These are phyloP conservation scores for Lomographa bimaculata DNA, from an alignment of 2,888 invertebrate genomes.

Conservation along the genomic window DNA sequence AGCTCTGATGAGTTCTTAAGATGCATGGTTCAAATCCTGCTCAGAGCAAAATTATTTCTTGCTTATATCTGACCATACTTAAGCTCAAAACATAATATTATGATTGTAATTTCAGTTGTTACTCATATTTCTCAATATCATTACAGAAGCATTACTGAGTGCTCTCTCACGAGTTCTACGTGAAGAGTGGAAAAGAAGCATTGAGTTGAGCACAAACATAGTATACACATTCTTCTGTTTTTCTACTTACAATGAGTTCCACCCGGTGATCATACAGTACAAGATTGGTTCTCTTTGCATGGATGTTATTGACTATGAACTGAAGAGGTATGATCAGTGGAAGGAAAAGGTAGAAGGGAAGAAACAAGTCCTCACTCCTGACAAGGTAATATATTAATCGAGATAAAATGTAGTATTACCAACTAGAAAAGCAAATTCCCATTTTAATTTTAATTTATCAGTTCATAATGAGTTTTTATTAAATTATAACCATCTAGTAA, in stretches of 20 bases:
- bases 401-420: no score
- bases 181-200: conserved; percentile 98
- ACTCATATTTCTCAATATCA: no score
- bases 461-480: no score
- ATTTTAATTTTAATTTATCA: no score
- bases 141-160: conserved; percentile 94
- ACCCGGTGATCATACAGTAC: conserved; percentile 96
- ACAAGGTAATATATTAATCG: conserved; percentile 67
- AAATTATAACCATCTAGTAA: no score
- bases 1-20: no score
- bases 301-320: conserved; percentile 97
- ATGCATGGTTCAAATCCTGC: no score
- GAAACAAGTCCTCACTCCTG: conserved; percentile 69
- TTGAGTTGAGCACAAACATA: conserved; percentile 98
- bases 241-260: conserved; percentile 97
- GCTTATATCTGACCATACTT: no score
- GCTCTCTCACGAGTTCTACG: conserved; percentile 97
- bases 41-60: no score
- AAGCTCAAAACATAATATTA: no score
- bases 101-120: no score
- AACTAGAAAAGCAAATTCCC: no score
- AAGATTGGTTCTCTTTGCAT: conserved; percentile 98
- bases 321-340: conserved; percentile 97
- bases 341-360: conserved; percentile 85
- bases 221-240: conserved; percentile 99